These are phyloP conservation scores for Microhierax caerulescens DNA, from an alignment of 2,797 vertebrate genomes.

Conservation along the genomic window DNA sequence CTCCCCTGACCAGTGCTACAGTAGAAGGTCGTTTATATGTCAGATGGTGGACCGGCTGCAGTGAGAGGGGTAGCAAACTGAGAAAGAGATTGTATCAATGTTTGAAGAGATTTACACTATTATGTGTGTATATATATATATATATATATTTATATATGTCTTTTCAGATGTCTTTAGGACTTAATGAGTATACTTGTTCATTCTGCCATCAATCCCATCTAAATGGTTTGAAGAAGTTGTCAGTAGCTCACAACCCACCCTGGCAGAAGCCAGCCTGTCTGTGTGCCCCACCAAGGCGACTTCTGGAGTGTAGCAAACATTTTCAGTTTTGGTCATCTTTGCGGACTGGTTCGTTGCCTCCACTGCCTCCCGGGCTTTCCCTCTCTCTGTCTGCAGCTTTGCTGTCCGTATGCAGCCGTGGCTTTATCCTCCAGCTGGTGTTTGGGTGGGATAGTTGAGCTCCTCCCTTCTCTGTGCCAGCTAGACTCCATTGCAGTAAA, in stretches of 20 bases:
- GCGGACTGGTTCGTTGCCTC: background rate
- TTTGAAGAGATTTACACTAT: background rate
- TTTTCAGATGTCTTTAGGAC: background rate
- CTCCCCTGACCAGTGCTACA: background rate
- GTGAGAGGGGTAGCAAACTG: background rate
- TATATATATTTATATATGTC: background rate
- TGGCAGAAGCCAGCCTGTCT: background rate
- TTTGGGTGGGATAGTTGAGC: constrained; percentile 38
- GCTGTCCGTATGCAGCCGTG: background rate
- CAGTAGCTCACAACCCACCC: background rate
- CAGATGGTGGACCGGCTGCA: background rate
- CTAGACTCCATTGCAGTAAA: constrained; percentile 54
- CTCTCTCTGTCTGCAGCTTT: background rate
- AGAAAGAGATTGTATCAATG: background rate
- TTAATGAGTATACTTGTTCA: background rate
- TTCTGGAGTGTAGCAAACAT: background rate
- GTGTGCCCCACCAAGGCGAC: background rate
- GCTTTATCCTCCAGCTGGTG: background rate
- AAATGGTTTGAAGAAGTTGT: background rate
- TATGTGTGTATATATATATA: background rate
- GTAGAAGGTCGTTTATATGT: background rate
- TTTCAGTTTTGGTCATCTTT: background rate
- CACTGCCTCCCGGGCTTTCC: background rate
- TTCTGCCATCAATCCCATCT: background rate
- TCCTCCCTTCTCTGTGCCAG: constrained; percentile 49